phyloP scores from a whole-genome alignment of 2,113 vertebrate genomes.

The Alligator sinensis region DNA sequence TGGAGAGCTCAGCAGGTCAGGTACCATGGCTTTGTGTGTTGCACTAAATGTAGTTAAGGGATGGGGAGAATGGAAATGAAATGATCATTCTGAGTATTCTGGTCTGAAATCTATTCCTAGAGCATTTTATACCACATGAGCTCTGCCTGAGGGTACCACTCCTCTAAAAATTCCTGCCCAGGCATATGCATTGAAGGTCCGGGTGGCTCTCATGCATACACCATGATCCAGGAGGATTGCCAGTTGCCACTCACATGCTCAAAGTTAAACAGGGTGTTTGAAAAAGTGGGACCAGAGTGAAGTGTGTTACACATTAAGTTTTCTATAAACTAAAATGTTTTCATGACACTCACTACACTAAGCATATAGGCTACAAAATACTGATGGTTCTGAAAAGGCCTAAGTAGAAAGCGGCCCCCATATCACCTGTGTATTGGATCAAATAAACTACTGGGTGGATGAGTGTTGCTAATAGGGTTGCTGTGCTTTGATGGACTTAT shows the following conservation, averaged over 20 bases:
- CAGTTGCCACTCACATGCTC: neutral
- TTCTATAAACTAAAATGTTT: neutral
- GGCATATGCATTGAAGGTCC: no score
- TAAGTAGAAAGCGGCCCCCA: neutral
- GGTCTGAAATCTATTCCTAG: no score
- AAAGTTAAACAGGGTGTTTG: neutral
- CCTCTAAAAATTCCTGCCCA: no score
- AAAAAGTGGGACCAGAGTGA: neutral
- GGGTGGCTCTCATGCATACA: no score
- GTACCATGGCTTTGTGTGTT: no score
- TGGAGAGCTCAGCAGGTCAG: no score
- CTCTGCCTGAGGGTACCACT: no score
- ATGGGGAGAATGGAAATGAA: no score
- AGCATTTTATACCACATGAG: no score
- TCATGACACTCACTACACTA: neutral
- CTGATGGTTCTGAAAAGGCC: neutral
- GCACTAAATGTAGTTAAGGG: no score
- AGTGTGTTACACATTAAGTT: rapidly evolving
- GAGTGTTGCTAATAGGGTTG: neutral
- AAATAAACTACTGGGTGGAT: neutral
- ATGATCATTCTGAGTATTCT: no score
- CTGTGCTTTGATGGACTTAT: neutral
- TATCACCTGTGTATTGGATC: neutral
- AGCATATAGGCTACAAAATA: rapidly evolving
- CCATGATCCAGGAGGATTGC: no score